These are phyloP conservation scores for Actias luna DNA, from an alignment of 2,888 invertebrate genomes.

Conservation along the genomic window DNA sequence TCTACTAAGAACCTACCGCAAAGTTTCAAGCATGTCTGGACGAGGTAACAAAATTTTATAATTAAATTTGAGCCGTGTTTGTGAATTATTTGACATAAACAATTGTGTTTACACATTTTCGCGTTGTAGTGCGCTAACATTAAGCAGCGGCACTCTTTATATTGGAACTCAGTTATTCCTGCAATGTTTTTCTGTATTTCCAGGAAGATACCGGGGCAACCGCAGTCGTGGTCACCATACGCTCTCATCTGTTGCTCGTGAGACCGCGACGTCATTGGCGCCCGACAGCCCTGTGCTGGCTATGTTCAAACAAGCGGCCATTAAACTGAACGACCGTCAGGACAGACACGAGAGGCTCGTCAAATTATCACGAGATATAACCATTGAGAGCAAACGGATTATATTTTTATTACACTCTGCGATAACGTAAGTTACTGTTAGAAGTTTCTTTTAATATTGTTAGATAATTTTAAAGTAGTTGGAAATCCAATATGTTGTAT, in stretches of 20 bases:
- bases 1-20: not conserved
- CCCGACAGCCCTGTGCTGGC: slow-evolving; percentile 78
- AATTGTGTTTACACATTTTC: too few species aligned
- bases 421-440: slow-evolving; percentile 63
- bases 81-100: too few species aligned
- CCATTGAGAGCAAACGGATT: slow-evolving; percentile 94
- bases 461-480: too few species aligned
- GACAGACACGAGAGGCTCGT: slow-evolving; percentile 92
- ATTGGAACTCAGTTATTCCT: not conserved
- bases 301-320: slow-evolving; percentile 84
- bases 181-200: not conserved
- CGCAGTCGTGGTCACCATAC: slow-evolving; percentile 48
- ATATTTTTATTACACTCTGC: slow-evolving; percentile 93
- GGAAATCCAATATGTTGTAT: too few species aligned
- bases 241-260: slow-evolving; percentile 55
- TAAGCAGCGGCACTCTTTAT: not conserved
- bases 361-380: slow-evolving; percentile 91
- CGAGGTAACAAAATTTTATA: slow-evolving; percentile 50
- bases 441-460: too few species aligned
- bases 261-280: slow-evolving; percentile 50
- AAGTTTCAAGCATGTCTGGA: slow-evolving; percentile 41
- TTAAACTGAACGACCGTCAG: slow-evolving; percentile 88
- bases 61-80: too few species aligned
- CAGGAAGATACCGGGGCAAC: slow-evolving; percentile 51
- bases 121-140: not conserved